Base-by-base conservation (phyloP, 2,113 vertebrate species). In the Grus americana region DNA sequence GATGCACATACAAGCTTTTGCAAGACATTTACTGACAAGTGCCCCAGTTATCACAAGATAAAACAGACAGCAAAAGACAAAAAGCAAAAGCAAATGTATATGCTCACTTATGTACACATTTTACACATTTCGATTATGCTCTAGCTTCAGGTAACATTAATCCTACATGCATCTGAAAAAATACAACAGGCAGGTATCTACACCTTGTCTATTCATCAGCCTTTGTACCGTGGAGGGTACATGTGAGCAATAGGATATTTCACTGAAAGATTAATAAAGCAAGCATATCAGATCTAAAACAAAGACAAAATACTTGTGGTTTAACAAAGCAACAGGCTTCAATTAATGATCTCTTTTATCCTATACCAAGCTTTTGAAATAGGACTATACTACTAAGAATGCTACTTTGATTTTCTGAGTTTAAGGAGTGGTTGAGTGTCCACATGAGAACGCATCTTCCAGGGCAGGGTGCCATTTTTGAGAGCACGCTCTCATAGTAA, bases 151-250 rank as follows among this genome's bases (percentile, higher is more conserved):
- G 40, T 36, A 93, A 44, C 30, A 10, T 36, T 15, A 52, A 61
- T 49, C 42, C 78, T 57, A 70, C 26, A 40, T 3, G 19, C 19
- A 38, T 3, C 30, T 59, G 46, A 46, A 61, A 55, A 74, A 58
- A 46, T 3, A 44, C 47, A 52, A 47, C 19, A 46, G 30, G 55
- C 36, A 67, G 0, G 0, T 2, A 26, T 44, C 36, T 71, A 58
- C 44, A 49, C 49, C 50, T 84, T 12, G 58, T 58, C 54, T 67
- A 67, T 1, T 34, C 40, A 55, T 30, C 58, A 63, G 30, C 8
- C 49, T 66, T 62, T 62, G 70, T 22, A 38, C 40, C n/a, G 42
- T 1, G 55, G 50, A 55, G n/a, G 32, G 10, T 11, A 42, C 9
- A 38, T 27, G 42, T 17, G 34, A 80, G 32, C 34, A 73, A 38